These are phyloP conservation scores for Sarcophaga subvicina DNA, from an alignment of 2,888 invertebrate genomes.

Conservation along the genomic window DNA sequence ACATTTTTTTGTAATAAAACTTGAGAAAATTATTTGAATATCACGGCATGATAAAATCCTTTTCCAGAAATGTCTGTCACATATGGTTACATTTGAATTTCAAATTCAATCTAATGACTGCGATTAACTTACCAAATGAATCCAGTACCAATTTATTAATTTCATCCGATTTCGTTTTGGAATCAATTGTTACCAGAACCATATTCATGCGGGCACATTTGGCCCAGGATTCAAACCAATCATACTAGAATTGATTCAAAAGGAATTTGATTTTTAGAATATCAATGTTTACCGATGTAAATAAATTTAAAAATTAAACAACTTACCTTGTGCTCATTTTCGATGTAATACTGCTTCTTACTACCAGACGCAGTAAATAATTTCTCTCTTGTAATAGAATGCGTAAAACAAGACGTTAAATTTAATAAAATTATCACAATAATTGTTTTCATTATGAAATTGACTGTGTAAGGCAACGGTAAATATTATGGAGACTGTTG, in stretches of 20 bases:
- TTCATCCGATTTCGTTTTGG: conserved; percentile 28
- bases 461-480: too few species aligned
- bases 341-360: conserved; percentile 35
- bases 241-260: neutral
- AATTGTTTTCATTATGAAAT: too few species aligned
- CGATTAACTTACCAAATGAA: conserved; percentile 6
- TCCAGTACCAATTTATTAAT: conserved; percentile 21
- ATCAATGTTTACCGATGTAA: too few species aligned
- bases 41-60: neutral
- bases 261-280: neutral
- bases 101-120: too few species aligned
- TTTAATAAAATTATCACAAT: too few species aligned
- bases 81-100: too few species aligned
- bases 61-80: too few species aligned
- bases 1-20: too few species aligned
- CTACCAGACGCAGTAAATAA: neutral
- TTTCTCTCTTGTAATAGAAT: conserved; percentile 29
- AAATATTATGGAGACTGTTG: too few species aligned
- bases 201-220: conserved; percentile 39
- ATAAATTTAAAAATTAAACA: neutral
- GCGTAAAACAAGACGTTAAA: too few species aligned
- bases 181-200: conserved; percentile 38
- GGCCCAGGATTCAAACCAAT: conserved; percentile 39
- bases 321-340: conserved; percentile 39
- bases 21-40: too few species aligned